Conservation (phyloP, 2,797 vertebrate genomes). For the Syngnathus acus region DNA sequence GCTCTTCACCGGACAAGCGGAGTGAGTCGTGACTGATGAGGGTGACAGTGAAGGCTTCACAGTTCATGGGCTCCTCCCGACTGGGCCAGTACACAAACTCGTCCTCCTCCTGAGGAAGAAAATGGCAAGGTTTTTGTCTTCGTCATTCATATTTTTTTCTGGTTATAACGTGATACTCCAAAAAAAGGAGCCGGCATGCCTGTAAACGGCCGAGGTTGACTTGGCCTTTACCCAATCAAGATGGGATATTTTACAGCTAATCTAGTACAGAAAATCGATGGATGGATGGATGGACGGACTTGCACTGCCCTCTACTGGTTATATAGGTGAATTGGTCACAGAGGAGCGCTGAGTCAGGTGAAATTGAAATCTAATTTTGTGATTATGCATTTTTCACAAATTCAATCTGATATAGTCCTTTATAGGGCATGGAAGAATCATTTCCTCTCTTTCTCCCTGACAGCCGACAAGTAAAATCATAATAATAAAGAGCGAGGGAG, state of each 20-base stretch:
- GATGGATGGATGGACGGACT: not conserved
- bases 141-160: not conserved
- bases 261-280: not conserved
- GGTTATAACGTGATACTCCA: not conserved
- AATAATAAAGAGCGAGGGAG: no score
- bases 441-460: not conserved
- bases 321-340: not conserved
- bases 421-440: not conserved
- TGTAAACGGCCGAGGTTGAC: not conserved
- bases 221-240: not conserved
- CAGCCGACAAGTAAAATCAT: no score
- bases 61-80: slow-evolving; percentile 97
- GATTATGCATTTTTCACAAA: not conserved
- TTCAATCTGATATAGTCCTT: not conserved
- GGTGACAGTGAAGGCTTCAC: slow-evolving; percentile 95
- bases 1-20: slow-evolving; percentile 96
- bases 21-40: slow-evolving; percentile 98
- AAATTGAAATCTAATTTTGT: not conserved
- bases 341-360: not conserved
- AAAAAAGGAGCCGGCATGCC: not conserved
- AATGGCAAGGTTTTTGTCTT: not conserved
- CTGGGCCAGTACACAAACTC: slow-evolving; percentile 99
- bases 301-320: not conserved
- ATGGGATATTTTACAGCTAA: not conserved
- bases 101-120: slow-evolving; percentile 81